Base-by-base conservation (phyloP, 2,888 invertebrate genomes). In the Platycheirus albimanus region DNA sequence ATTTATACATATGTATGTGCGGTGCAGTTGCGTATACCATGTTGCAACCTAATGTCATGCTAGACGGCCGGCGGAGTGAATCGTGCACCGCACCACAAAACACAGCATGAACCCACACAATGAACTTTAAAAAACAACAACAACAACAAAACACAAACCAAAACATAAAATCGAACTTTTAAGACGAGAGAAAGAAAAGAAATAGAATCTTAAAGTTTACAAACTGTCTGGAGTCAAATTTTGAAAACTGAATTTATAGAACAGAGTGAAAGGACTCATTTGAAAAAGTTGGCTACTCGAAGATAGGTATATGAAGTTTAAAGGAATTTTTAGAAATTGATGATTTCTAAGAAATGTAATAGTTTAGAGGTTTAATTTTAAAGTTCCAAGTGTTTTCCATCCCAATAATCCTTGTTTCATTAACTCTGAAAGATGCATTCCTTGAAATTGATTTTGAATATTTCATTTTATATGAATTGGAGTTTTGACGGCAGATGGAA, bases 41-140 rank as follows among this genome's bases (percentile, higher is more conserved):
- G 36, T 36, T 41, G 38, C 38, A 58, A 6, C 28, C 41, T 7
- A n/a, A 58, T 58, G 58, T 58, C 58, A 58, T 58, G 58, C 15
- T 41, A 0, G 47, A 58, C 17, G 41, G 20, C 17, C 19, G 36
- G 58, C 17, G 6, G 8, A 58, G 58, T 41, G 24, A 58, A 41
- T 58, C 58, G 15, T 58, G 24, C 10, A 5, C n/a, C 36, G 1
- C n/a, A 15, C 38, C 41, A 41, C 36, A 52, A 52, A 33, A 52
- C n/a, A 58, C 38, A 20, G 38, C 13, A 41, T 28, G 11, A 24
- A 13, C 13, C 13, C n/a, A 41, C 15, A 58, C 20, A 38, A 41
- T 38, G 38, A 41, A 41, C 38, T 13, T 41, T 7, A 8, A 13
- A 33, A 33, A 33, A 24, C 24, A 24, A 24, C 24, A 24, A 5